Conservation (phyloP, 37 sponge, comb jelly and placozoan genomes). For the Halisarca cf. caerulea region DNA sequence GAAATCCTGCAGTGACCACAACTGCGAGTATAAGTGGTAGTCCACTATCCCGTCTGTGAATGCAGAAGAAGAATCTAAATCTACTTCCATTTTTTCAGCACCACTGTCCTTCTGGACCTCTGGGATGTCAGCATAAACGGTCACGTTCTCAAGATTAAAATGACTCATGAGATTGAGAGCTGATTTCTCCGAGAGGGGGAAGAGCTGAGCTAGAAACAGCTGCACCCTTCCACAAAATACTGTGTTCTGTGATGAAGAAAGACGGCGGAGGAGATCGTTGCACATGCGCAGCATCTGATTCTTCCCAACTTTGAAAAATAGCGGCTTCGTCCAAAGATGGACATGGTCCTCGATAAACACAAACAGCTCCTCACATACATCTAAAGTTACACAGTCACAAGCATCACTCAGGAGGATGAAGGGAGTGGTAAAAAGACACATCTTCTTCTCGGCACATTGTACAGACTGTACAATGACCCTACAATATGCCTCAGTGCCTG, state of each 20-base stretch:
- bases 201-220: conserved; percentile 92
- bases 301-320: conserved; percentile 83
- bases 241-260: conserved; percentile 88
- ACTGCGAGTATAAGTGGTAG: conserved; percentile 83
- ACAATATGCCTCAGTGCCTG: conserved; percentile 4
- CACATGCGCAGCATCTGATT: conserved; percentile 86
- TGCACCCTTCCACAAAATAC: conserved; percentile 98
- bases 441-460: conserved; percentile 38
- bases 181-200: conserved; percentile 94
- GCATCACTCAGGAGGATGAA: conserved; percentile 89
- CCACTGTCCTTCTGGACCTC: conserved; percentile 16
- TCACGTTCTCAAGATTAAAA: conserved; percentile 97
- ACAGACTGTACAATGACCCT: conserved; percentile 48
- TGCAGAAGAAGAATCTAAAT: background rate
- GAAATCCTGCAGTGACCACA: conserved; percentile 95
- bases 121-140: conserved; percentile 62
- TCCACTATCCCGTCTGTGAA: conserved; percentile 48
- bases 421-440: conserved; percentile 72
- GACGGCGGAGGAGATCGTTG: conserved; percentile 91
- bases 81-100: conserved; percentile 29
- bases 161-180: conserved; percentile 97
- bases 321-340: conserved; percentile 65
- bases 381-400: conserved; percentile 84
- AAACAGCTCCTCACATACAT: conserved; percentile 79
- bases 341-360: conserved; percentile 67